Percentiles rank a stretch among this genome's conserved stretches.
phyloP scores from a whole-genome alignment of 2,888 invertebrate species.

The Polydrusus pterygomalis region DNA sequence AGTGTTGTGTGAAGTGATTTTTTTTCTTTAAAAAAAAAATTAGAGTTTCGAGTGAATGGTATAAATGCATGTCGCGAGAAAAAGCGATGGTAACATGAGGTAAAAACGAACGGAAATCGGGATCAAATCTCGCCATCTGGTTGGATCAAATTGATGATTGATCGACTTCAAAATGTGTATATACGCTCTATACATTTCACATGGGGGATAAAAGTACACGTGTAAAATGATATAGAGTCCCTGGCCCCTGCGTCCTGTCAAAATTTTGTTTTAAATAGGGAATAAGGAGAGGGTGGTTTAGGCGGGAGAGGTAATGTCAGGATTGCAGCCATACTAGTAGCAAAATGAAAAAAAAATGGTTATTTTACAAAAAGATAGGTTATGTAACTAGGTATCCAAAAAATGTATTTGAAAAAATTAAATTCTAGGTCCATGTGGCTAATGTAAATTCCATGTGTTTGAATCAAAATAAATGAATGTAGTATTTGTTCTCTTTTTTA shows the following conservation, averaged over 20 bases:
- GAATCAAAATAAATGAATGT: too few species aligned
- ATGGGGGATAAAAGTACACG: slow-evolving; percentile 22
- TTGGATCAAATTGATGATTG: slow-evolving; percentile 41
- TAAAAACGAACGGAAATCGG: slow-evolving; percentile 39
- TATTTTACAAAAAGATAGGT: too few species aligned
- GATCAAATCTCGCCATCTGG: slow-evolving; percentile 34
- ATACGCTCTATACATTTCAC: slow-evolving; percentile 11
- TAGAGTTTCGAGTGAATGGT: slow-evolving; percentile 30
- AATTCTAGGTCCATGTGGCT: too few species aligned
- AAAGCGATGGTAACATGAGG: too few species aligned
- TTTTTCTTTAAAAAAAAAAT: too few species aligned
- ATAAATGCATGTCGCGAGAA: too few species aligned
- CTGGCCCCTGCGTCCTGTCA: slow-evolving; percentile 18
- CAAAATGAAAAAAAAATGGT: too few species aligned
- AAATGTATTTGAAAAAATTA: too few species aligned
- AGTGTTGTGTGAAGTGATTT: too few species aligned
- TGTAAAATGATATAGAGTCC: slow-evolving; percentile 22
- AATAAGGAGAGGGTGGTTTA: slow-evolving; percentile 4
- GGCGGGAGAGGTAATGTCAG: slow-evolving; percentile 8
- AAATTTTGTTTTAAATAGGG: slow-evolving; percentile 11
- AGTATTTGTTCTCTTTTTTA: too few species aligned
- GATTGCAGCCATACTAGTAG: not conserved
- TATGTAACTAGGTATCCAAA: too few species aligned
- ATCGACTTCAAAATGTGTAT: slow-evolving; percentile 18
- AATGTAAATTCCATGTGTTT: too few species aligned